Base-by-base conservation (phyloP, 2,113 vertebrate genomes). In the Fulica atra region DNA sequence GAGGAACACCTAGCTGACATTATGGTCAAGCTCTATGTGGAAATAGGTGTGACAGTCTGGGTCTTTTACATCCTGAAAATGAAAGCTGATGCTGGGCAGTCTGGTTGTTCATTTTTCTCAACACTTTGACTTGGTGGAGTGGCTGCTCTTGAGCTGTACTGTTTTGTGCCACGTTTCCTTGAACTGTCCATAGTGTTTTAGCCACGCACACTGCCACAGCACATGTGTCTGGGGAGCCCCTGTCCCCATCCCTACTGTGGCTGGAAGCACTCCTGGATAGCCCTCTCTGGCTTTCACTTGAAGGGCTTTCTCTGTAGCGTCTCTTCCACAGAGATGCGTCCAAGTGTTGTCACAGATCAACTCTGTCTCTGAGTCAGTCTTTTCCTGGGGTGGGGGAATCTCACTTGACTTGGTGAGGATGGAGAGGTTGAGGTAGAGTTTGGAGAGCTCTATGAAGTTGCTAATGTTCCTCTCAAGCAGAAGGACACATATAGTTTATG, bases 101-200 rank as follows among this genome's bases (percentile, higher is more conserved):
- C 36, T 5, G 19, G 61, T 53, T 0, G 0, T 66, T 93, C 35
- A 5, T 46, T 60, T 38, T 35, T 26, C 50, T 53, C 33, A 23
- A 6, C 44, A 46, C 51, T 51, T 48, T 42, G 66, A 17, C 70
- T 64, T 1, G 0, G 1, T 3, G 20, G 46, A 79, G 4, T 16
- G 53, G 71, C 9, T 7, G 53, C 65, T 74, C 51, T 82, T 5
- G 15, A 53, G 88, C 59, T 57, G 42, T 57, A 25, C 33, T 0
- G 0, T 25, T 61, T 69, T 61, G 76, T 81, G 74, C 78, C 35
- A 18, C 0, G 0, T 51, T 87, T 42, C 38, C 36, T 73, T 65
- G 72, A n/a, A 44, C 24, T 1, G 9, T 48, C 48, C 48, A 48
- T 48, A 23, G 48, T 23, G 48, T 20, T 48, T 48, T 48, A 48